Evolutionary conservation across 2,888 invertebrate species (phyloP), one percentile per base, ranked within the genome.

Genomic region (Rhingia rostrata): DNA sequence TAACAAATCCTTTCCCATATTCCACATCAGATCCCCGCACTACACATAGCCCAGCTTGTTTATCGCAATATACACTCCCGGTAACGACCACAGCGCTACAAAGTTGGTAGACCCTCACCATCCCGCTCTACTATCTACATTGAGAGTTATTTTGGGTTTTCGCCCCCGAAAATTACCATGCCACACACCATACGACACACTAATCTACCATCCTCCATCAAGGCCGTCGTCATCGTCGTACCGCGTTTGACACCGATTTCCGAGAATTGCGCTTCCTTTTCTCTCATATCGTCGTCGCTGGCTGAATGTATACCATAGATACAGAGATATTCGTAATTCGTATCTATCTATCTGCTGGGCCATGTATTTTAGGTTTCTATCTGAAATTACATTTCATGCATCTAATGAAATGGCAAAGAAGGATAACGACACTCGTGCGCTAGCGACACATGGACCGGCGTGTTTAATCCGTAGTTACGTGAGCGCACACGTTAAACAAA

Each of bases 341-440:
- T 14, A 33, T 6, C 39, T 72, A 30, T 49, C 12, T 72, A 82
- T 72, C 77, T 66, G 14, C 6, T 54, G 47, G 37, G 61, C 70
- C 54, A 60, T 77, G 64, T 82, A 75, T 82, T 58, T 70, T 82
- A 58, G 77, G 45, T 22, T 78, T 73, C 83, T 83, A 83, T 83
- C 83, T 83, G 51, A 83, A 83, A 79, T 83, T 79, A 83, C 83
- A 74, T 83, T 83, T 83, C 83, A 69, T 69, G 73, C 79, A 78
- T 79, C 79, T 83, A 83, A 83, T 83, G 83, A 83, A 79, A 83
- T 79, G 79, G 72, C 67, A 61, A 58, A 72, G 79, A 83, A 79
- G 79, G 79, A 83, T 83, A 79, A 67, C 79, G 45, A 69, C 33
- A 33, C 22, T 22, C 22, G 22, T 22, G 22, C 72, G 32, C 41